Base-by-base conservation (phyloP, 2,113 vertebrate genomes). In the Myodes glareolus region DNA sequence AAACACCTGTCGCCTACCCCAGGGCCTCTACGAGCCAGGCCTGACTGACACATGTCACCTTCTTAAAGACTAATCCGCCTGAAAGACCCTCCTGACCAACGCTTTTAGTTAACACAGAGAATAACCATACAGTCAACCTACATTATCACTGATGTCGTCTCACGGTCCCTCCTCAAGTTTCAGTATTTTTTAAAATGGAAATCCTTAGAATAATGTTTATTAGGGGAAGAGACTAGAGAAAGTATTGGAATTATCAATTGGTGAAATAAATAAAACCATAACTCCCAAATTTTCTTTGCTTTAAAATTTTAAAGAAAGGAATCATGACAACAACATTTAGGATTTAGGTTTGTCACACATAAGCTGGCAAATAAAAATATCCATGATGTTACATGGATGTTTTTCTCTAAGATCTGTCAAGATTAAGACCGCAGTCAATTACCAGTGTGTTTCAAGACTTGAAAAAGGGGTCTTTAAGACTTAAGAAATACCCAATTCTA, bases 401-500 rank as follows among this genome's bases (percentile, higher is more conserved):
- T 90, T 88, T 88, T 91, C 68, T 93, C 58, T 19, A 91, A 90
- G 82, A 67, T 36, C 39, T 90, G 58, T 47, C 55, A 94, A 52
- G 21, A 85, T 61, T 85, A 90, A 85, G 91, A 31, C 47, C 82
- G 39, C n/a, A 84, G 67, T 94, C 89, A 96, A 85, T 70, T 85
- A 92, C 21, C 72, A 65, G 4, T 42, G 16, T 11, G 63, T 85
- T 92, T 86, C 19, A 92, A 39, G 13, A 29, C 33, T 93, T 39
- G 78, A 31, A 84, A 55, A 67, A 82, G 67, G 31, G 67, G 72
- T 84, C 13, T 19, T 67, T 89, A 94, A 86, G 72, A 61, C 19
- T 36, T 88, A 42, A 94, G 42, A 93, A 96, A 95, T 42, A 88
- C 13, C 94, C 8, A 93, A 88, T 91, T 91, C 68, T 78, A 65